A percentile compares a stretch with the other conserved stretches of the same genome.
Evolutionary conservation across 64 coral and sea anemone genomes (phyloP).

Genomic region (Cladopsammia gracilis): DNA sequence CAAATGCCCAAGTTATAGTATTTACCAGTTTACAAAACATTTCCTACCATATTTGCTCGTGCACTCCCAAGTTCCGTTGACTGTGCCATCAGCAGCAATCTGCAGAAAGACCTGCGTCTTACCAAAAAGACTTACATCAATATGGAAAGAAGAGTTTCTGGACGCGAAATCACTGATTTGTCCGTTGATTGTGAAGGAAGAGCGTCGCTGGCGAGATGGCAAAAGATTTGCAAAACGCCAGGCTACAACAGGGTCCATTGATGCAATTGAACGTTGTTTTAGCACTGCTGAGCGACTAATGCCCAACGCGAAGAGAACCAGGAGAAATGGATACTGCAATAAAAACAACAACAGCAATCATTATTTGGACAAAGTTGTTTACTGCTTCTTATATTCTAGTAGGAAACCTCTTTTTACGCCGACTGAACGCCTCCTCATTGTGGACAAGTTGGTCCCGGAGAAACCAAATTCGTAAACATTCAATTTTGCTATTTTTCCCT

Average conservation of each 20-base stretch:
- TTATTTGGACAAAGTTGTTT: no score
- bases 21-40: not conserved
- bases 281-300: slow-evolving; percentile 22
- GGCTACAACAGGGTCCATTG: not conserved
- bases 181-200: not conserved
- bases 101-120: slow-evolving; percentile 48
- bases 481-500: no score
- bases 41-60: slow-evolving; percentile 39
- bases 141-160: not conserved
- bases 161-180: not conserved
- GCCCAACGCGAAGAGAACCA: not conserved
- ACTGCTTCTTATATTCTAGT: no score
- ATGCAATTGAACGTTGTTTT: not conserved
- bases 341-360: not conserved
- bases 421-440: no score
- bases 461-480: no score
- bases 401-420: no score
- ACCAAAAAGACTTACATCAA: slow-evolving; percentile 23
- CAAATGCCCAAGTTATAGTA: no score
- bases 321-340: not conserved
- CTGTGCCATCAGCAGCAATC: slow-evolving; percentile 13
- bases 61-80: slow-evolving; percentile 36
- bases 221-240: not conserved
- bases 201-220: not conserved
- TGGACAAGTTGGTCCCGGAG: no score